Evolutionary conservation across 2,797 vertebrate species (phyloP).

Genomic region (Etheostoma perlongum): DNA sequence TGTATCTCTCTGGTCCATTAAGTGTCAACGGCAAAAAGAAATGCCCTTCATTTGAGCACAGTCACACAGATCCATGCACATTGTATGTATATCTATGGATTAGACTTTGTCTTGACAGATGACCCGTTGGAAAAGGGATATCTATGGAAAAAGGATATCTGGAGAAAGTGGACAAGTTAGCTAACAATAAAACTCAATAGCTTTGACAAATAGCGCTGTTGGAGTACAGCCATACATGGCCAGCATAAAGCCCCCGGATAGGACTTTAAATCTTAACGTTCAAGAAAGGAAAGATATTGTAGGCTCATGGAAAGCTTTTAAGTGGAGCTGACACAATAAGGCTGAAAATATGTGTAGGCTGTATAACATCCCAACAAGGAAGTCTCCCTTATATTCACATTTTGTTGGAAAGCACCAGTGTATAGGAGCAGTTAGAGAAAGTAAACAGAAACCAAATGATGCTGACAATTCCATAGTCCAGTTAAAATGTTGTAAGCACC

Average conservation of each 20-base stretch:
- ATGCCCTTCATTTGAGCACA: background rate
- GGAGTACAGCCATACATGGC: conserved; percentile 36
- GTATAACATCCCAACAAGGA: conserved; percentile 10
- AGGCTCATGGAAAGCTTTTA: conserved; percentile 39
- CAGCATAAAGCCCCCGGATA: conserved; percentile 23
- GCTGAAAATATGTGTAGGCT: conserved; percentile 19
- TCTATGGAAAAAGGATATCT: conserved; percentile 35
- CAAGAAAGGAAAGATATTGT: conserved; percentile 38
- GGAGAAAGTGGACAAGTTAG: conserved; percentile 22
- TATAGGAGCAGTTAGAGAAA: background rate
- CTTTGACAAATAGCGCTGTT: conserved; percentile 49
- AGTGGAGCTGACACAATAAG: conserved; percentile 35
- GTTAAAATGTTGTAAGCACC: conserved; percentile 9
- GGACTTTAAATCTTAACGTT: conserved; percentile 59
- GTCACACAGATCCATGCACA: conserved; percentile 4
- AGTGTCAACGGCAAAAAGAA: background rate
- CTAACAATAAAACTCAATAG: conserved; percentile 30
- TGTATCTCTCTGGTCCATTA: conserved; percentile 9
- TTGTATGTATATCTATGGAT: conserved; percentile 28
- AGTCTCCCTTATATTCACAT: background rate
- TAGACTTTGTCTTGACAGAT: conserved; percentile 26
- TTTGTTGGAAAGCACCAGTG: background rate
- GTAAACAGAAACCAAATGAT: background rate
- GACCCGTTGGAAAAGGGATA: conserved; percentile 24
- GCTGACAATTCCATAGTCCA: background rate